Base-by-base conservation (phyloP, 2,797 vertebrate species). In the Discoglossus pictus region DNA sequence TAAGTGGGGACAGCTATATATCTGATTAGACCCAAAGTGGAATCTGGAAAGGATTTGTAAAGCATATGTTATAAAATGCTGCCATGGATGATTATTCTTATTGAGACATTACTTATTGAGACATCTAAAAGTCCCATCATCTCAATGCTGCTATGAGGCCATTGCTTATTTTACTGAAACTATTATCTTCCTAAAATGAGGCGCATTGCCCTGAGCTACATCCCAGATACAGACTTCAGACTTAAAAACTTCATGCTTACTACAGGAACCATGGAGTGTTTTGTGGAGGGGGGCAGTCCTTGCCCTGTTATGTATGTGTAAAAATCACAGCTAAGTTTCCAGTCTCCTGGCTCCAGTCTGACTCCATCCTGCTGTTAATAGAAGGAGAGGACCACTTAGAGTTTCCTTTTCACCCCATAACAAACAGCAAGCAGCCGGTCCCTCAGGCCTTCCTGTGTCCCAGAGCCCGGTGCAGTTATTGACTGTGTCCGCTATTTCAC, bases 351-450 rank as follows among this genome's bases (percentile, higher is more conserved):
- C 85, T 92, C 87, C 88, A 87, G 80, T 64, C 79, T 86, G 86
- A 83, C 90, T 90, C 85, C 79, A 76, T 89, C 86, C 86, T 84
- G 85, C 86, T 88, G 88, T 89, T 90, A 89, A 90, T 75, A 86
- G 84, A 87, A 84, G 84, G 85, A 84, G 87, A 91, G 63, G 86
- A 85, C 74, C 81, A 80, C 86, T 88, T 83, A 82, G 63, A 75
- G 77, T 78, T 88, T 88, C 84, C 84, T 85, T 82, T 80, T 86
- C 82, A 83, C 82, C 86, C 82, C 80, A 78, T 80, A 82, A 82
- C 84, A 82, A 84, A 84, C 84, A 89, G 80, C 76, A 75, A 58
- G n/a, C 43, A 76, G 72, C 78, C 74, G 60, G 78, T 85, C 87
- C 89, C 86, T 78, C 73, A 85, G 86, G 87, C 86, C 71, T 90